These are phyloP conservation scores for Goniozus legneri DNA, from an alignment of 1,140 invertebrate species.

Conservation along the genomic window DNA sequence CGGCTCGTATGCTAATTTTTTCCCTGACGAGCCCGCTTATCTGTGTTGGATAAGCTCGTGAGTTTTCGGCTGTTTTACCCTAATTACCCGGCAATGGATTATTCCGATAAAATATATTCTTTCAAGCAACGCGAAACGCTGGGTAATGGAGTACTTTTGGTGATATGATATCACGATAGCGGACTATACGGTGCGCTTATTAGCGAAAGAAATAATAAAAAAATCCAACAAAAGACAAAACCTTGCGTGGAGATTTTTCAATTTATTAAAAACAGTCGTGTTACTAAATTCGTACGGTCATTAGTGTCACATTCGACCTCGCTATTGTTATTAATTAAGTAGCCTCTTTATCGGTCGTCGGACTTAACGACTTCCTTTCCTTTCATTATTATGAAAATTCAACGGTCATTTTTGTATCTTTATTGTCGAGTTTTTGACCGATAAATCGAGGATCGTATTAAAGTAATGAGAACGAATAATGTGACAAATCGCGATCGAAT, in stretches of 20 bases:
- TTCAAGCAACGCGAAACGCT: not conserved
- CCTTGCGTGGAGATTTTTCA: constrained; percentile 18
- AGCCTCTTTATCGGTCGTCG: not conserved
- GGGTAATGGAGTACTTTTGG: not conserved
- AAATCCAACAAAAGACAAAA: not conserved
- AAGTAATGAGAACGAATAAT: too few species aligned
- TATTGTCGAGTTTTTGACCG: too few species aligned
- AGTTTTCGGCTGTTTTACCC: constrained; percentile 20
- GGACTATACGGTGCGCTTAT: not conserved
- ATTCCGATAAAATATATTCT: constrained; percentile 20
- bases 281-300: not conserved
- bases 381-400: too few species aligned
- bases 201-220: too few species aligned
- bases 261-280: constrained; percentile 15
- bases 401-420: too few species aligned
- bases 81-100: constrained; percentile 17
- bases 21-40: too few species aligned
- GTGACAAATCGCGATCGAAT: too few species aligned
- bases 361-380: not conserved
- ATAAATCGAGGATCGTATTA: too few species aligned
- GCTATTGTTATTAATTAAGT: not conserved
- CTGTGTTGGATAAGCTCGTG: too few species aligned
- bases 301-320: not conserved
- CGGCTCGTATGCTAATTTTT: too few species aligned
- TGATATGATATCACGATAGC: not conserved